Base-by-base conservation (phyloP, 1,140 invertebrate species). In the Ladona fulva region DNA sequence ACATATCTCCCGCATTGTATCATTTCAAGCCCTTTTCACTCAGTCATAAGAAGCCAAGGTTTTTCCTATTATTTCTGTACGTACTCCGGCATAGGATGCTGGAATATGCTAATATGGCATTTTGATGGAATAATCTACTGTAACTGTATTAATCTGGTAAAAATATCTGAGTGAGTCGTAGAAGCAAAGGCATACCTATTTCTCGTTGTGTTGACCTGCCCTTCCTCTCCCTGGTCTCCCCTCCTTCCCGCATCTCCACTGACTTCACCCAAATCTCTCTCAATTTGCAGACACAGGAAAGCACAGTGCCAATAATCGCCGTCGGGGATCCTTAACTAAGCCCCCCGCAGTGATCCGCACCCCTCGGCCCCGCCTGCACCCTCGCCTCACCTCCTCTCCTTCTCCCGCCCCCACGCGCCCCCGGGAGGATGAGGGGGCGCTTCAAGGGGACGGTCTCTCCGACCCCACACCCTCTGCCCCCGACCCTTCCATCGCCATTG, bases 371-470 rank as follows among this genome's bases (percentile, higher is more conserved):
- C 75, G 37, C 14, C 66, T 66, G 75, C 76, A 29, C 25, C 78
- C 24, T 3, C 74, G 25, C 59, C 78, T 74, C 52, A 22, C 52
- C 52, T 19, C 52, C 14, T 22, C 52, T 5, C 52, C 52, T 16
- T 19, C 52, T 12, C 75, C 75, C 19, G 75, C 25, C 5, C 42
- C 75, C 74, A 24, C 24, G 11, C 74, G 6, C 24, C 74, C 74
- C 19, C 14, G 24, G 5, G 7, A 16, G 42, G 25, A 12, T 8
- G 75, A 42, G 79, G 82, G 80, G 78, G 81, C 80, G 78, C 84
- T 83, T 81, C 81, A 82, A 78, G 80, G 79, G 79, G 82, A 84
- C 81, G 79, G 81, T 75, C 79, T 77, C 78, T 78, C 25, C 76
- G 76, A 78, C 79, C 82, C 79, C 80, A 81, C 75, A 78, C 77